Conservation (phyloP, 2,888 invertebrate genomes). For the Morpho deidamia region DNA sequence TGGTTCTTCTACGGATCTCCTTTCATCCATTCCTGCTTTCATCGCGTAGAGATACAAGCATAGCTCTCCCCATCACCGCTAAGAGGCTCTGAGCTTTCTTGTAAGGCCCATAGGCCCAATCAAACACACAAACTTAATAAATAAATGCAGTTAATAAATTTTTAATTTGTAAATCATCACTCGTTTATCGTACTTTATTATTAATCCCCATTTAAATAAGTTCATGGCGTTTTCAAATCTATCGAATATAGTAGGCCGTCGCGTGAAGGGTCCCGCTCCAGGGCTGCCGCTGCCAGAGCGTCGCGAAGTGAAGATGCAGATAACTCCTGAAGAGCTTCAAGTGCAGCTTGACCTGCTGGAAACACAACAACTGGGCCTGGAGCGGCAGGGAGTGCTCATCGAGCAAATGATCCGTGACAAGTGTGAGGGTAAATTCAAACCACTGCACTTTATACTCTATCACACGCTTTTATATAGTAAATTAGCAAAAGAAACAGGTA, state of each 20-base stretch:
- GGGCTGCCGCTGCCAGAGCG: constrained; percentile 86
- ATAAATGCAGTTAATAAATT: too few relatives aligned
- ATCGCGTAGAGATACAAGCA: too few relatives aligned
- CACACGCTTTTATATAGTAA: constrained; percentile 13
- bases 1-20: too few relatives aligned
- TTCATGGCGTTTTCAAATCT: too few relatives aligned
- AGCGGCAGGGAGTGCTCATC: constrained; percentile 92
- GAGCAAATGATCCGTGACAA: constrained; percentile 93
- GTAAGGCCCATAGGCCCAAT: too few relatives aligned
- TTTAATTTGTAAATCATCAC: too few relatives aligned
- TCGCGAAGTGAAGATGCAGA: constrained; percentile 70
- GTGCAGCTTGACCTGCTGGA: constrained; percentile 88
- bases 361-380: constrained; percentile 91
- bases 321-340: constrained; percentile 80
- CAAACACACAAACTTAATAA: too few relatives aligned
- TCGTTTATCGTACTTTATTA: too few relatives aligned
- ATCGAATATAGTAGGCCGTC: constrained; percentile 78
- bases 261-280: constrained; percentile 90
- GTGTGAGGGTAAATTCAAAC: constrained; percentile 79
- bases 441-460: constrained; percentile 36
- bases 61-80: too few relatives aligned
- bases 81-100: too few relatives aligned
- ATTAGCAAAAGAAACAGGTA: not conserved
- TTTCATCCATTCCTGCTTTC: too few relatives aligned
- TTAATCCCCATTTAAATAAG: too few relatives aligned